phyloP scores from a whole-genome alignment of 2,113 vertebrate species.

The Zosterops hypoxanthus region DNA sequence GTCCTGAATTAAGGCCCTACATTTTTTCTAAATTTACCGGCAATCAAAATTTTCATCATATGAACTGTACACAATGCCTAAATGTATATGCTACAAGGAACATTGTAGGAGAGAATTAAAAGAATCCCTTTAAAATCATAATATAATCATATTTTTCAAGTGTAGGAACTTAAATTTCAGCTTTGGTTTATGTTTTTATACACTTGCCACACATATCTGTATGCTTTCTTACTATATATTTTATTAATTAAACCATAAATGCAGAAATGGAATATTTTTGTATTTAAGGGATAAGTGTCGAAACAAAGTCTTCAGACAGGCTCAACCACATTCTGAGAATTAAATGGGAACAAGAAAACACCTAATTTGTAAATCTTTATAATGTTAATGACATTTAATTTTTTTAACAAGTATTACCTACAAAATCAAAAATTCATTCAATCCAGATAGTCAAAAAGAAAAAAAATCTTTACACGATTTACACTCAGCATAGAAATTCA shows the following conservation, averaged over 20 bases:
- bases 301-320: not conserved
- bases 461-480: not conserved
- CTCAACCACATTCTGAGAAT: not conserved
- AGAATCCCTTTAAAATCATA: not conserved
- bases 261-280: not conserved
- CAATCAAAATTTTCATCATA: not conserved
- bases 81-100: not conserved
- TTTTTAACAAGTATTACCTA: not conserved
- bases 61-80: not conserved
- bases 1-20: not conserved
- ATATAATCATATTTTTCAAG: not conserved
- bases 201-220: not conserved
- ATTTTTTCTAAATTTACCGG: not conserved
- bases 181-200: not conserved
- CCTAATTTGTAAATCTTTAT: not conserved
- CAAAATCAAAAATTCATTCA: not conserved
- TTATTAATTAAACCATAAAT: constrained; percentile 16
- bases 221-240: not conserved
- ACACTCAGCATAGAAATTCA: not conserved
- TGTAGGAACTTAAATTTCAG: not conserved
- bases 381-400: not conserved
- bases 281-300: not conserved
- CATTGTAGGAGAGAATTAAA: not conserved
- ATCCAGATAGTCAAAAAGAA: not conserved
- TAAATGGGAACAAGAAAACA: not conserved